Evolutionary conservation across 2,113 vertebrate species (phyloP).

Genomic region (Erythrocercus mccallii): DNA sequence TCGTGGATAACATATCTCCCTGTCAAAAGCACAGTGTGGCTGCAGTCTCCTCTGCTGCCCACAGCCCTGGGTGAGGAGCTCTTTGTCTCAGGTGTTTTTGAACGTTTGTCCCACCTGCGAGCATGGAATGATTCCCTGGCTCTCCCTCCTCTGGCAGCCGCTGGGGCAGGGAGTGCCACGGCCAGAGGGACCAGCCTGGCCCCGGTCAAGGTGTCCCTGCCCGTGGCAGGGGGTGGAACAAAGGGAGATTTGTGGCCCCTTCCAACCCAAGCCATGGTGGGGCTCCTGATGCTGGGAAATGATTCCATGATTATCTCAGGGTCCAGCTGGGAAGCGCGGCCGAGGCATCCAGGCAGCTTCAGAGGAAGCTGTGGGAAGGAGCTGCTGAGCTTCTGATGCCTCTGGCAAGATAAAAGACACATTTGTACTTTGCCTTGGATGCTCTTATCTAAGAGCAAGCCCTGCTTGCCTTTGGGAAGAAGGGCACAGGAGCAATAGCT

Average conservation of each 20-base stretch:
- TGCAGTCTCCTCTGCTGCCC: not conserved
- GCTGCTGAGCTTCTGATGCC: not conserved
- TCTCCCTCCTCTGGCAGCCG: not conserved
- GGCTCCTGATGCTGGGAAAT: not conserved
- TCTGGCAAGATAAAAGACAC: not conserved
- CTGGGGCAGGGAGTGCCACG: accelerated
- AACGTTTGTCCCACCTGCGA: not conserved
- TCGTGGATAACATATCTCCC: accelerated
- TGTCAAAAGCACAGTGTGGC: not conserved
- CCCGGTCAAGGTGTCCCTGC: not conserved
- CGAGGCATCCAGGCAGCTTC: not conserved
- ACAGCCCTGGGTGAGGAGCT: not conserved
- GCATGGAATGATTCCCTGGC: not conserved
- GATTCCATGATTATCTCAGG: not conserved
- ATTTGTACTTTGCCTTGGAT: not conserved
- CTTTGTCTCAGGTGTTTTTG: not conserved
- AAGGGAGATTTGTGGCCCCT: not conserved
- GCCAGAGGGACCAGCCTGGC: not conserved
- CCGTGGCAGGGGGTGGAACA: not conserved
- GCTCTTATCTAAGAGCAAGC: not conserved
- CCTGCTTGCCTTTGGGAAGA: not conserved
- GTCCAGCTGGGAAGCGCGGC: accelerated
- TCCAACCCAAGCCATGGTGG: not conserved
- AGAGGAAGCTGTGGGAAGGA: not conserved
- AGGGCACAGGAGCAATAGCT: not conserved